Evolutionary conservation across 2,113 vertebrate species (phyloP).

Genomic region (human): GRCh38 chr2:84954001-84954500

Average conservation of each 20-base stretch:
- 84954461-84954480: background rate
- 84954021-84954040: background rate
- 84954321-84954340: background rate
- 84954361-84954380: background rate
- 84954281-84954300: background rate
- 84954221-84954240: background rate
- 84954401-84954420: background rate
- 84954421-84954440: background rate
- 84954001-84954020: background rate
- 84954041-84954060: background rate
- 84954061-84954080: background rate
- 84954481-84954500: background rate
- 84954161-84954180: background rate
- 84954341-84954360: background rate
- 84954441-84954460: background rate
- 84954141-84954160: background rate
- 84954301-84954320: background rate
- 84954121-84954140: too few relatives aligned
- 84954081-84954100: background rate
- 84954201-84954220: background rate
- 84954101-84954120: background rate
- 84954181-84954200: background rate
- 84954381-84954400: background rate
- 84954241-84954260: background rate
- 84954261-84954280: background rate